Base-by-base conservation (phyloP, 2,888 invertebrate genomes). In the Trichopria drosophilae region DNA sequence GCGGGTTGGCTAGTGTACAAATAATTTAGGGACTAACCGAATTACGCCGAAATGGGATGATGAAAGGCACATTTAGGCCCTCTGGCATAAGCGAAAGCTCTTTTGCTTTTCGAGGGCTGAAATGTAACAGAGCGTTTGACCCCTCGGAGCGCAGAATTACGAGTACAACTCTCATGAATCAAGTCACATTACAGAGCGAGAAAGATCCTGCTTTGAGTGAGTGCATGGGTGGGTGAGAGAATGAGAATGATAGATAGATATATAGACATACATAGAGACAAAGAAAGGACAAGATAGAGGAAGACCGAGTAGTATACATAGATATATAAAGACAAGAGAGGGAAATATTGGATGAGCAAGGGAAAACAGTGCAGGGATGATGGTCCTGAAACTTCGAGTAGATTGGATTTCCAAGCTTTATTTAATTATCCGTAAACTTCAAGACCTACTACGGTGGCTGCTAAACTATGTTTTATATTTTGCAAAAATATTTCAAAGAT, bases 341-440 rank as follows among this genome's bases (percentile, higher is more conserved):
- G 47, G 48, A 57, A 42, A 36, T 51, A 60, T 28, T 55, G 29
- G 52, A 53, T 64, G 62, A 60, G 60, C 58, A 61, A 61, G 58
- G 62, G 64, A 63, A n/a, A n/a, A n/a, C n/a, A n/a, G n/a, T n/a
- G 64, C 64, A 67, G 68, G 71, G 67, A 74, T 73, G 71, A 68
- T 68, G 69, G 65, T 61, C 63, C 65, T 62, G 62, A 43, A 65
- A 67, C 67, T 65, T 66, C 23, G 62, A 72, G 69, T 73, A 72
- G 73, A 75, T 75, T 75, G 69, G 73, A 75, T 75, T 72, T 63
- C 61, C 60, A 61, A 67, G 69, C 67, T 70, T 72, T 71, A 75
- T 74, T 75, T 72, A 68, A 75, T 75, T 75, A 75, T 63, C 66
- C 65, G 61, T 63, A 65, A 69, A 65, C 62, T 53, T 58, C 55